A percentile compares a stretch with the other conserved stretches of the same genome.
phyloP scores from a whole-genome alignment of 1,140 invertebrate species.

The Drosophila kurseongensis region DNA sequence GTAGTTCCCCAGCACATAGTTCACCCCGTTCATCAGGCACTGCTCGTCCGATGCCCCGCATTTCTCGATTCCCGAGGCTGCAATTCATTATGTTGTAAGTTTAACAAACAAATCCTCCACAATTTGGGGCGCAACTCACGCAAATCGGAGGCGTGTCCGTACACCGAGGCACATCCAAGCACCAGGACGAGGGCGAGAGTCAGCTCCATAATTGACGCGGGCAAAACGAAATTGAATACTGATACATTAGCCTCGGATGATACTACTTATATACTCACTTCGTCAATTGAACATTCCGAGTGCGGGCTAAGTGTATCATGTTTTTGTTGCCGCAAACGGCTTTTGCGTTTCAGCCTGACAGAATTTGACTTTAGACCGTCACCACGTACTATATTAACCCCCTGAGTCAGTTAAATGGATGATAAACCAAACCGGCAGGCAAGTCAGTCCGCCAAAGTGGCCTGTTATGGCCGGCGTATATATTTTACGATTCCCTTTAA shows the following conservation, averaged over 20 bases:
- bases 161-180: conserved; percentile 5
- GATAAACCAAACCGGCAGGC: conserved; percentile 34
- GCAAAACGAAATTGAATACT: conserved; percentile 42
- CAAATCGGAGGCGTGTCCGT: conserved; percentile 22
- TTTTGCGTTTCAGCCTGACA: conserved; percentile 63
- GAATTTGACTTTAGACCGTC: conserved; percentile 73
- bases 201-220: conserved; percentile 29
- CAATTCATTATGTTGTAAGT: neutral
- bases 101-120: neutral
- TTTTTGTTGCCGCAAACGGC: conserved; percentile 30
- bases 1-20: conserved; percentile 54
- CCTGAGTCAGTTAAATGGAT: conserved; percentile 39
- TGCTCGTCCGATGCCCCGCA: conserved; percentile 47
- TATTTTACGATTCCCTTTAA: conserved; percentile 71
- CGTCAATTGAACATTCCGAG: conserved; percentile 39
- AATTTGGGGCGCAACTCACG: conserved; percentile 7
- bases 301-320: conserved; percentile 40
- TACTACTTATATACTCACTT: conserved; percentile 58
- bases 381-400: conserved; percentile 58
- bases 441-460: conserved; percentile 21
- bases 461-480: conserved; percentile 46
- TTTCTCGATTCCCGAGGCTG: conserved; percentile 55
- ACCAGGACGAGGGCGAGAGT: conserved; percentile 24
- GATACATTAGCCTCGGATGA: conserved; percentile 17
- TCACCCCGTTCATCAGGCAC: conserved; percentile 50